phyloP scores from a whole-genome alignment of 2,888 invertebrate species.

The Cataglyphis albicans region DNA sequence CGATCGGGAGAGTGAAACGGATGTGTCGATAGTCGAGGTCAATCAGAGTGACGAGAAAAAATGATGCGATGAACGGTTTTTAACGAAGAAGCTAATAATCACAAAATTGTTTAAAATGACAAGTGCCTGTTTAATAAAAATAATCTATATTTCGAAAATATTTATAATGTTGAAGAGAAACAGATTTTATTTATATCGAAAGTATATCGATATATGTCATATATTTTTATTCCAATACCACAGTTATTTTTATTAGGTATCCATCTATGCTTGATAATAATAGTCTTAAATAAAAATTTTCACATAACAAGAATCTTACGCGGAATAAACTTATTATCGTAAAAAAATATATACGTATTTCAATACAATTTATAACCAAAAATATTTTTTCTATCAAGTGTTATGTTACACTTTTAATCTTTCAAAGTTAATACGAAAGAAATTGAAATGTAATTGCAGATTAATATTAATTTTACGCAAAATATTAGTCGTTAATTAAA shows the following conservation, averaged over 20 bases:
- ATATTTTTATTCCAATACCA: slow-evolving; percentile 1
- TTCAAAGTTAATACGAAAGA: background rate
- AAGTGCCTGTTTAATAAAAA: background rate
- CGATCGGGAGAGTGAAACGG: slow-evolving; percentile 28
- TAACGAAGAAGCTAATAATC: background rate
- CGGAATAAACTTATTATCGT: background rate
- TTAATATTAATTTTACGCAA: background rate
- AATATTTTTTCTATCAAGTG: background rate
- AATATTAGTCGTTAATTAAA: background rate
- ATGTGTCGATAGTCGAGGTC: slow-evolving; percentile 33
- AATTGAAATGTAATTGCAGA: background rate
- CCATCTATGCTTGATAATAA: slow-evolving; percentile 2
- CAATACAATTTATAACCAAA: background rate
- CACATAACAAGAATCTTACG: background rate
- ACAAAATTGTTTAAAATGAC: background rate
- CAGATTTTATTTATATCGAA: background rate
- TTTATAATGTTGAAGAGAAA: background rate
- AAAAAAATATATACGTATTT: slow-evolving; percentile 6
- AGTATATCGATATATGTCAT: background rate
- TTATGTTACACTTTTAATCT: background rate
- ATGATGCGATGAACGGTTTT: background rate
- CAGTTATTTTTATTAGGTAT: slow-evolving; percentile 6
- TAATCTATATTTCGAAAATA: background rate
- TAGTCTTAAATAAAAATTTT: slow-evolving; percentile 4
- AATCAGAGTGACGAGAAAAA: slow-evolving; percentile 12